phyloP scores from a whole-genome alignment of 2,888 invertebrate genomes.

The Alcis repandata region DNA sequence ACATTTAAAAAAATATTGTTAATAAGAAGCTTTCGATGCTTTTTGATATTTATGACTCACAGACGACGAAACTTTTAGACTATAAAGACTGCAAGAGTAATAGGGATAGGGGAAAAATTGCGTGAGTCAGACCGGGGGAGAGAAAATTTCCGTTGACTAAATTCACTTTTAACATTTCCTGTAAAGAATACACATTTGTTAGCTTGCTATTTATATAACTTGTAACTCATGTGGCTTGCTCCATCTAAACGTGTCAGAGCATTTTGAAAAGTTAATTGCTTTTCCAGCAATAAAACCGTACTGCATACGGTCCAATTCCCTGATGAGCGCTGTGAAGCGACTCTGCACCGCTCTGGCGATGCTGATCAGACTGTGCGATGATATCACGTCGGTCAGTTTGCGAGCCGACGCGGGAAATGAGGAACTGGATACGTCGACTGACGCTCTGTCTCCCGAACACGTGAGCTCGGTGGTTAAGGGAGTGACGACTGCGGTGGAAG shows the following conservation, averaged over 20 bases:
- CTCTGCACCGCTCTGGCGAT: conserved; percentile 95
- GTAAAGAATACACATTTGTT: too few relatives aligned
- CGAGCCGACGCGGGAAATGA: conserved; percentile 83
- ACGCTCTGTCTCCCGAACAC: conserved; percentile 76
- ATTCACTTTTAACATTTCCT: too few relatives aligned
- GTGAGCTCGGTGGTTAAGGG: conserved; percentile 77
- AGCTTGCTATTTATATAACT: too few relatives aligned
- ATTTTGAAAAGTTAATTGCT: conserved; percentile 7
- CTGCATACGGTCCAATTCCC: conserved; percentile 87
- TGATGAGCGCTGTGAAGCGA: conserved; percentile 93
- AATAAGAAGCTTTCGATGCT: background rate
- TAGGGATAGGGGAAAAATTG: background rate
- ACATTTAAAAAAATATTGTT: background rate
- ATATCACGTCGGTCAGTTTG: conserved; percentile 92
- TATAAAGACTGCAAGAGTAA: background rate
- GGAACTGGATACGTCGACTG: conserved; percentile 69
- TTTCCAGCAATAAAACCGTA: conserved; percentile 82
- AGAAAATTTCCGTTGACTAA: background rate
- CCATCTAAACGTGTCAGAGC: background rate
- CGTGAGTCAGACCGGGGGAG: background rate
- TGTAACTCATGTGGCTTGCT: background rate
- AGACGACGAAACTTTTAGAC: background rate
- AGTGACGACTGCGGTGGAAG: conserved; percentile 76
- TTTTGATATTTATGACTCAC: background rate
- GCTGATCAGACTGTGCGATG: conserved; percentile 95